phyloP scores from a whole-genome alignment of 2,113 vertebrate species.

The Carlito syrichta region DNA sequence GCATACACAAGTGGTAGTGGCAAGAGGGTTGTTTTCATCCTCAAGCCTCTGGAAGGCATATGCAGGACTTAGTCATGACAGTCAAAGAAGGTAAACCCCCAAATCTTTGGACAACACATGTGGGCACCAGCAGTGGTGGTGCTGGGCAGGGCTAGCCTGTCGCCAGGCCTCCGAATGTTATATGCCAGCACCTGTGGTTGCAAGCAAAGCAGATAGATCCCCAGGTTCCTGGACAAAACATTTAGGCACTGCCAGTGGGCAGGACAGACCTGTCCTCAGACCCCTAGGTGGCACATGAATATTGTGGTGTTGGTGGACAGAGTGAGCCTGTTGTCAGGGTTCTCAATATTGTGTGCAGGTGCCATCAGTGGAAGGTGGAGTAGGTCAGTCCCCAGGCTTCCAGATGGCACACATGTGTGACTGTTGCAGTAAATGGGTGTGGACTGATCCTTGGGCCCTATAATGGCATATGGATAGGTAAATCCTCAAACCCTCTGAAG shows the following conservation, averaged over 20 bases:
- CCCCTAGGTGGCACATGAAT: neutral
- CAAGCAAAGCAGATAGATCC: neutral
- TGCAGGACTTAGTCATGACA: neutral
- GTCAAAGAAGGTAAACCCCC: neutral
- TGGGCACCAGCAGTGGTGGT: neutral
- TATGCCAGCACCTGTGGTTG: too few relatives aligned
- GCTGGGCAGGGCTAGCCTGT: neutral
- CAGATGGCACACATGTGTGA: neutral
- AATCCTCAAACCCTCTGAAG: neutral
- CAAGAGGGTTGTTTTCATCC: neutral
- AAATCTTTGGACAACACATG: neutral
- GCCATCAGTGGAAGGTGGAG: neutral
- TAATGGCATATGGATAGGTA: neutral
- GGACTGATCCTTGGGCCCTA: too few relatives aligned
- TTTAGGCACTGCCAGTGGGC: neutral
- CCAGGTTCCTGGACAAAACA: neutral
- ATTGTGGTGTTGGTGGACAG: neutral
- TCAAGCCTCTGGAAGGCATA: neutral
- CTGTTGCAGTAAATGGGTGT: neutral
- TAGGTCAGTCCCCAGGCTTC: neutral
- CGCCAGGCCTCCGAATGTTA: neutral
- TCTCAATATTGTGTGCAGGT: neutral
- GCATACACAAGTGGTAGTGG: neutral
- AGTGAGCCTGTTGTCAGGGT: neutral
- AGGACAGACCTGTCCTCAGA: neutral